Base-by-base conservation (phyloP, 2,797 vertebrate genomes). In the Chelon labrosus region DNA sequence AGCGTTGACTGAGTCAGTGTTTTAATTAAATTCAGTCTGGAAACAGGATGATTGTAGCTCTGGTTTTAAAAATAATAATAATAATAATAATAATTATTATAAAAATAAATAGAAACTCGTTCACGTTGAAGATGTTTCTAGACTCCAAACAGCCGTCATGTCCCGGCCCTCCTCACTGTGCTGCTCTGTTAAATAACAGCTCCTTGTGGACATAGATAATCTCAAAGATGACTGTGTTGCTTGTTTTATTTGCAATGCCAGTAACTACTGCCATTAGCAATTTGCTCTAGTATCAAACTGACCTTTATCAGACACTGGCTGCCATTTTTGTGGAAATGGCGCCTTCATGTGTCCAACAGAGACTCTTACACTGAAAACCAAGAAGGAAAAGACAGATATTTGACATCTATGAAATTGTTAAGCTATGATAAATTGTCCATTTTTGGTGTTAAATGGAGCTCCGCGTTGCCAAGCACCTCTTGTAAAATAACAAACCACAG, bases 281-380 rank as follows among this genome's bases (percentile, higher is more conserved):
- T 50, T 47, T 75, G 39, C 8, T 19, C 13, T 52, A 38, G 6
- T 68, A 57, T 65, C 39, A 46, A 10, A 13, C 7, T 62, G 19
- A 52, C 22, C 50, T 14, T 27, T 7, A 35, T 37, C 35, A 37
- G 37, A n/a, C 11, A 27, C 46, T 42, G 50, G 27, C 8, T 27
- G 1, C 12, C 44, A 3, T 70, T 11, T 12, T 71, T 57, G 67
- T 77, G 84, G 81, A 80, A 87, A 93, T 84, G 81, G 91, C 91
- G 91, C 91, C 92, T 81, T 89, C 92, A 17, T 79, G 92, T 76
- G 92, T 89, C 77, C 74, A 69, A 27, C 1, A 2, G 2, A 53
- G 53, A 82, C 35, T 51, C 54, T 60, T 85, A 57, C 66, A 66
- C 37, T 14, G 10, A 14, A 25, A 76, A 31, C 50, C 39, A 35